phyloP scores from a whole-genome alignment of 1,140 invertebrate species.

The Drosophila kohkoa region DNA sequence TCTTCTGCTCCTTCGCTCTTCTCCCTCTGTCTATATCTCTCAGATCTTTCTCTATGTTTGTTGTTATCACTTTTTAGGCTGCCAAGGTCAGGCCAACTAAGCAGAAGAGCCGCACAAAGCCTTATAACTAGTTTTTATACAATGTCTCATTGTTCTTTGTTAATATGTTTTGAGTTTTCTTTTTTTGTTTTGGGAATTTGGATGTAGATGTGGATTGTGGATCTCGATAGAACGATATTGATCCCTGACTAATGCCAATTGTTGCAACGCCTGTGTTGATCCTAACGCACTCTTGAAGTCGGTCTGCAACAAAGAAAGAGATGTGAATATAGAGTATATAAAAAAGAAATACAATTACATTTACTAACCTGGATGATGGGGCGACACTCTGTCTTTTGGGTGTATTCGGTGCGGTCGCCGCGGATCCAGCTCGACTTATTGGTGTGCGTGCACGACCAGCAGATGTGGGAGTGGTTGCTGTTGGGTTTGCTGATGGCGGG shows the following conservation, averaged over 20 bases:
- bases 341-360: background rate
- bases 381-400: slow-evolving; percentile 71
- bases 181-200: slow-evolving; percentile 22
- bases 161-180: slow-evolving; percentile 62
- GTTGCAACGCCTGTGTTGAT: slow-evolving; percentile 45
- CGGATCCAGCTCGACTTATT: slow-evolving; percentile 54
- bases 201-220: background rate
- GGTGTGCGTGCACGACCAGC: slow-evolving; percentile 70
- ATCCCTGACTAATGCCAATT: slow-evolving; percentile 51
- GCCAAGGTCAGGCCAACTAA: slow-evolving; percentile 51
- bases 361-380: slow-evolving; percentile 73
- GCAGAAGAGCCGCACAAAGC: slow-evolving; percentile 68
- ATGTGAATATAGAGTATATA: background rate
- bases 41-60: slow-evolving; percentile 38
- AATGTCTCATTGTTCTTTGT: slow-evolving; percentile 75
- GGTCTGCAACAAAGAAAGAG: slow-evolving; percentile 57
- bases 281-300: slow-evolving; percentile 69
- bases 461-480: slow-evolving; percentile 39
- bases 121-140: slow-evolving; percentile 68
- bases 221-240: slow-evolving; percentile 10
- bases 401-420: slow-evolving; percentile 75
- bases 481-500: slow-evolving; percentile 33
- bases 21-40: slow-evolving; percentile 29
- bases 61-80: slow-evolving; percentile 66
- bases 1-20: background rate